Evolutionary conservation across 2,888 invertebrate genomes (phyloP).

Genomic region (Drosophila siamana): DNA sequence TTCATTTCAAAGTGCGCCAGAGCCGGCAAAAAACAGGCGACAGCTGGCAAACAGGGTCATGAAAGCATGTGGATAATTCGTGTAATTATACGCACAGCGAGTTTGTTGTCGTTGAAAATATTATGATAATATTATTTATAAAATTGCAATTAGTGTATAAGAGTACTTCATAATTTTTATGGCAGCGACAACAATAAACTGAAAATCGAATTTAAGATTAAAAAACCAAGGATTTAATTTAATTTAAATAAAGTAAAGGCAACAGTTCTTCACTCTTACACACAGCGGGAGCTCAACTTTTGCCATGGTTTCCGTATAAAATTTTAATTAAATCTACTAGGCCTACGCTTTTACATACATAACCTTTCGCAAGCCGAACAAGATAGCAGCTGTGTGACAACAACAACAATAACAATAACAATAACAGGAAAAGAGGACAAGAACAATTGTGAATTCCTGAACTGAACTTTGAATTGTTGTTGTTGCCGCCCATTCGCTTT

Average conservation of each 20-base stretch:
- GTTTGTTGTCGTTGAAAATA: constrained; percentile 2
- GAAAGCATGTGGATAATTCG: constrained; percentile 28
- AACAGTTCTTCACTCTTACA: constrained; percentile 20
- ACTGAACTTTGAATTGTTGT: constrained; percentile 56
- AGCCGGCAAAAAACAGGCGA: background rate
- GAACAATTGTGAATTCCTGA: constrained; percentile 57
- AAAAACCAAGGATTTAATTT: constrained; percentile 34
- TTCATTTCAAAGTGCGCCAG: constrained; percentile 6
- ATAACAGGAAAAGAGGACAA: constrained; percentile 23
- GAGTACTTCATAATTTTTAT: constrained; percentile 1
- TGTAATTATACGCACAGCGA: constrained; percentile 24
- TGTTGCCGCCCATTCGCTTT: constrained; percentile 56
- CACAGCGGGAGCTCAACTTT: constrained; percentile 49
- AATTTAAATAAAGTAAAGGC: constrained; percentile 32
- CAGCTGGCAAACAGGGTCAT: background rate
- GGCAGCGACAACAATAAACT: background rate
- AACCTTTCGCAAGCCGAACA: constrained; percentile 11
- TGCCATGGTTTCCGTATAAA: constrained; percentile 50
- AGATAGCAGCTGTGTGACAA: constrained; percentile 68
- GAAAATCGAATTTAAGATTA: constrained; percentile 7
- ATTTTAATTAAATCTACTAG: constrained; percentile 75
- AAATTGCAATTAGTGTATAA: constrained; percentile 34
- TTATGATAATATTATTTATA: constrained; percentile 21
- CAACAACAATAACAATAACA: constrained; percentile 8
- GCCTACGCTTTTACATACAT: constrained; percentile 45